Evolutionary conservation across 2,797 vertebrate genomes (phyloP).

Genomic region (Cynodonichthys magdalenae): DNA sequence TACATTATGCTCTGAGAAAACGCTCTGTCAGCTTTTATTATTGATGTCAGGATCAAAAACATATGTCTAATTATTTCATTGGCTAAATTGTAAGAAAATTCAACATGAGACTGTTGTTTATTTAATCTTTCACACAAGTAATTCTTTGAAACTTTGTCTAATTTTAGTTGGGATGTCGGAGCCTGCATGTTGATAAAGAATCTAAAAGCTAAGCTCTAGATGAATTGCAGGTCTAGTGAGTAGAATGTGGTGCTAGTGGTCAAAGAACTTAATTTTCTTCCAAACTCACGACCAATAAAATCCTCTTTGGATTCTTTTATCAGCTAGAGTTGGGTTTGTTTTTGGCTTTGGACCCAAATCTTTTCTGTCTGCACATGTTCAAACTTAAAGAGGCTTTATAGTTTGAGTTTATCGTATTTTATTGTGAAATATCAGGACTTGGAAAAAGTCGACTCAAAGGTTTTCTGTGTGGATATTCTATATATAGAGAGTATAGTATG

Average conservation of each 20-base stretch:
- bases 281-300: no score
- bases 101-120: no score
- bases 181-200: no score
- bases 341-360: neutral
- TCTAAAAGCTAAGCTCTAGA: neutral
- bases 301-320: no score
- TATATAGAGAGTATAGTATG: constrained; percentile 44
- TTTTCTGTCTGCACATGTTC: neutral
- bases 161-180: no score
- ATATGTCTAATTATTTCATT: neutral
- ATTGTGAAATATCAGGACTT: neutral
- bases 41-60: neutral
- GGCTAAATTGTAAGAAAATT: neutral
- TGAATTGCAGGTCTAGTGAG: neutral
- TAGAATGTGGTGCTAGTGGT: neutral
- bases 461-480: constrained; percentile 37
- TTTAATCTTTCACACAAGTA: no score
- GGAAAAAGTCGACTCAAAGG: constrained; percentile 15
- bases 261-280: no score
- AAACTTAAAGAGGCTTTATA: neutral
- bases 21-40: neutral
- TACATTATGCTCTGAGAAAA: neutral
- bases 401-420: neutral
- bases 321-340: neutral
- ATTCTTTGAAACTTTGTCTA: no score